Evolutionary conservation across 1,140 invertebrate genomes (phyloP).

Genomic region (Trinorchestia longiramus): DNA sequence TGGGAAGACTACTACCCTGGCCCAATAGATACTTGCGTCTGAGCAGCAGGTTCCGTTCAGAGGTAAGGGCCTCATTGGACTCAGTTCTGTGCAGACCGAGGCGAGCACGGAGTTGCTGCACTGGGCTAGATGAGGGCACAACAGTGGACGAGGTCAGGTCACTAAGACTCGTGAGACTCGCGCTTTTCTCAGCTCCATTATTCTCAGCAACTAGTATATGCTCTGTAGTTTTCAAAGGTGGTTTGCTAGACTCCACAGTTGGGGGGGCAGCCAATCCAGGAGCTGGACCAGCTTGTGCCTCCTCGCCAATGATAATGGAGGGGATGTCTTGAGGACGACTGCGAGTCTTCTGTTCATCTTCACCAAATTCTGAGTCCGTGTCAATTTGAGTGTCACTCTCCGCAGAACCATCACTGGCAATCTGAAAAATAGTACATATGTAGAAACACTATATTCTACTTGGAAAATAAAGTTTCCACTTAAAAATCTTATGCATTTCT

Average conservation of each 20-base stretch:
- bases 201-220: constrained; percentile 52
- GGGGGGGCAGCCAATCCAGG: constrained; percentile 52
- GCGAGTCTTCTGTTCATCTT: constrained; percentile 73
- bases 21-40: constrained; percentile 84
- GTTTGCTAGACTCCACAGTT: constrained; percentile 14
- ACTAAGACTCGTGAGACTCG: constrained; percentile 64
- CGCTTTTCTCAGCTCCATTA: constrained; percentile 57
- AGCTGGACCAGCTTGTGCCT: constrained; percentile 47
- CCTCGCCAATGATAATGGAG: constrained; percentile 70
- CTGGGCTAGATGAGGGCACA: constrained; percentile 57
- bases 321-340: constrained; percentile 69
- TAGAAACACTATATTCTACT: too few species aligned
- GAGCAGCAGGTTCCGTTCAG: constrained; percentile 85
- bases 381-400: constrained; percentile 88
- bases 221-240: constrained; percentile 13
- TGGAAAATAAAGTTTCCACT: too few species aligned
- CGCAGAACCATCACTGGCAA: constrained; percentile 76
- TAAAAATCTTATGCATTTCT: too few species aligned
- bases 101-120: constrained; percentile 59
- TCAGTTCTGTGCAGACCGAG: constrained; percentile 81
- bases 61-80: constrained; percentile 86
- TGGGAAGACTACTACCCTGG: constrained; percentile 57
- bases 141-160: constrained; percentile 59
- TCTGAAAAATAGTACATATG: constrained; percentile 70
- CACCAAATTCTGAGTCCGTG: constrained; percentile 90